Base-by-base conservation (phyloP, 2,113 vertebrate species). In the Megaceryle torquata region DNA sequence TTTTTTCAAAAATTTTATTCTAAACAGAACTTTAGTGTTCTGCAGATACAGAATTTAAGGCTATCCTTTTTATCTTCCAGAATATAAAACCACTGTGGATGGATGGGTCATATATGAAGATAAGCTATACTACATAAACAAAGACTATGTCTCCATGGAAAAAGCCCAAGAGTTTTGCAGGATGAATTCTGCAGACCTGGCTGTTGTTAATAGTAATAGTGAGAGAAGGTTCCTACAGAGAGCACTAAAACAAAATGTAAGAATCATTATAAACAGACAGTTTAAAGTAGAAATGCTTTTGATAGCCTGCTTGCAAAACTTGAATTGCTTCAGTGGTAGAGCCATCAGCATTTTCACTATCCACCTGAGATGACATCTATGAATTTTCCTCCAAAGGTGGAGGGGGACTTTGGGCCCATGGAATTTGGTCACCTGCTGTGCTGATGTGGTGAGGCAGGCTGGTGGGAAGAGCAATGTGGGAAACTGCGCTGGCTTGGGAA, bases 181-280 rank as follows among this genome's bases (percentile, higher is more conserved):
- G 92, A 98, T 84, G 69, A 98, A 98, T 91, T 99, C 98, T 84
- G 98, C 98, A 48, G 98, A 99, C 59, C 98, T 99, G 43, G 98
- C 51, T 41, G 97, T 98, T 65, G 97, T 99, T 88, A 98, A 94
- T 12, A 98, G 96, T 33, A 98, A 99, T 37, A 98, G 91, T 33
- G 98, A 99, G 96, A 99, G 98, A 91, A 99, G 95, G 88, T 99
- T 99, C 88, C 79, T 99, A 44, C 98, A 97, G 97, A 99, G 97
- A 98, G 97, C 94, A 70, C 98, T 98, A 96, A 98, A 98, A 79
- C 51, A 50, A 75, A 93, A 88, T 57, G 86, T 87, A 95, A 89
- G 87, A 75, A 50, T 94, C 21, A 54, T n/a, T 71, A 60, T 29
- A 28, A 75, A 70, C 5, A 43, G 16, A 6, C 13, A 61, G 5